Conservation (phyloP, 2,888 invertebrate species). For the Synanthedon tipuliformis region DNA sequence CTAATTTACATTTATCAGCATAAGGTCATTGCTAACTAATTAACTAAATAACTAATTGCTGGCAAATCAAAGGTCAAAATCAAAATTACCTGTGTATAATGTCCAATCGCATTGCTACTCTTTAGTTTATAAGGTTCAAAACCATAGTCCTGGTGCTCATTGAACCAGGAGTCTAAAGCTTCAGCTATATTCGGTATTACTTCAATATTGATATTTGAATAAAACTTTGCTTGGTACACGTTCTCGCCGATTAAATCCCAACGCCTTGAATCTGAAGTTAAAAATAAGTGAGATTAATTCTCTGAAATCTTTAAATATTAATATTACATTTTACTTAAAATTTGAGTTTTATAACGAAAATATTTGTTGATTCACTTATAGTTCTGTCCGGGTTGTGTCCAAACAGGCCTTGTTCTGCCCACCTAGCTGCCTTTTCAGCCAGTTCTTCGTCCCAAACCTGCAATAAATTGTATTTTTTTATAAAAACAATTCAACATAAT, state of each 20-base stretch:
- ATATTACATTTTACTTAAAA: too few relatives aligned
- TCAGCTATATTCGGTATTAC: slow-evolving; percentile 15
- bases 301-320: too few relatives aligned
- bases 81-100: slow-evolving; percentile 23
- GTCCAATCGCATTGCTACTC: slow-evolving; percentile 13
- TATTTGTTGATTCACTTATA: slow-evolving; percentile 11
- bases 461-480: not conserved
- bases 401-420: slow-evolving; percentile 19
- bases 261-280: slow-evolving; percentile 12
- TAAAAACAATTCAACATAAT: not conserved
- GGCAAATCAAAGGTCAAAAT: too few relatives aligned
- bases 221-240: slow-evolving; percentile 11
- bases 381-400: slow-evolving; percentile 18
- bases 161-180: slow-evolving; percentile 17
- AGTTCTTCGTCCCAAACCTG: slow-evolving; percentile 24
- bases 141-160: slow-evolving; percentile 14
- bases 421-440: slow-evolving; percentile 18
- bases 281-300: too few relatives aligned
- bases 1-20: too few relatives aligned
- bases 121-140: slow-evolving; percentile 15
- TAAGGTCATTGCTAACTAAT: too few relatives aligned
- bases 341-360: too few relatives aligned
- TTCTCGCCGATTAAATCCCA: slow-evolving; percentile 21
- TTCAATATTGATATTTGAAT: slow-evolving; percentile 7
- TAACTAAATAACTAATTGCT: too few relatives aligned